Evolutionary conservation across 2,888 invertebrate species (phyloP), one percentile per base, ranked within the genome.

Genomic region (Clanis bilineata): DNA sequence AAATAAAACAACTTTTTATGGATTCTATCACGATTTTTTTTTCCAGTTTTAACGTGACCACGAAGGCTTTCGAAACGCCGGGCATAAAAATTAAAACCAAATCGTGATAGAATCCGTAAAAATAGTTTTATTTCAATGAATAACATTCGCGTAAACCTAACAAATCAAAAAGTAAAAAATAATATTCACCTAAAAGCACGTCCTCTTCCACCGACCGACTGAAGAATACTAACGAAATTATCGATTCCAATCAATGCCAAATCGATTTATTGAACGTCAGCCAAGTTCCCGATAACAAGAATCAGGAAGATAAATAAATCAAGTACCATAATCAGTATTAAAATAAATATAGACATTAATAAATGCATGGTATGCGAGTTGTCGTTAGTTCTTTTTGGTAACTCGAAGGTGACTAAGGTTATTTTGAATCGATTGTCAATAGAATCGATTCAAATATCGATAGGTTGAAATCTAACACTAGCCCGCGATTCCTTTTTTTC

Each of bases 201-300:
- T 51, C 51, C 18, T 18, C 18, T 10, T 10, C 18, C 1, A 4
- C 1, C 15, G 10, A 51, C 51, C 15, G 10, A 32, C 32, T 18
- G 7, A 18, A 0, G 9, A 32, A 32, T 18, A 51, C 51, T 51
- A 51, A 32, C 25, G 21, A 25, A 47, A 47, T 36, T 36, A 45
- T 51, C 51, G 0, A 47, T 25, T 18, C 18, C 7, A 18, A 10
- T 10, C 10, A 1, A 32, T 6, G 32, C 51, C 32, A 51, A 51
- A 43, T 56, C 54, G 7, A 56, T 43, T 36, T 10, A 51, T 51
- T 51, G 51, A 51, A 15, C 1, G 10, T 18, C 32, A 5, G 51
- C 51, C 51, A 70, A 62, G 64, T 62, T 54, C 57, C 6, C 38
- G 65, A 60, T 58, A 69, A 65, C 56, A 68, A 64, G 66, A 58